Evolutionary conservation across 2,888 invertebrate genomes (phyloP).

Genomic region (Phaonia tiefii): DNA sequence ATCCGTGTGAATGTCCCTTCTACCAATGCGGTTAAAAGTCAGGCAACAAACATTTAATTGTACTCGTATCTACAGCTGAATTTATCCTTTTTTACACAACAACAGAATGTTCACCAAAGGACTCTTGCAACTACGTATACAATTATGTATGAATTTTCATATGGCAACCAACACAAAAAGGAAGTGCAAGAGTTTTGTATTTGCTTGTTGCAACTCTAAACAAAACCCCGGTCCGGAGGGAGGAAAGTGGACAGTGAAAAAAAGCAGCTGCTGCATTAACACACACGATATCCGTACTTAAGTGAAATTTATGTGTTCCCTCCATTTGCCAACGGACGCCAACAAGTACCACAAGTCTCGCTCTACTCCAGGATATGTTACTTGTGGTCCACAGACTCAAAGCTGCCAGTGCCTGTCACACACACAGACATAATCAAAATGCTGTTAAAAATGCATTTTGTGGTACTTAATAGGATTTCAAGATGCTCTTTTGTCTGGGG

Average conservation of each 20-base stretch:
- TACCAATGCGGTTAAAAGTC: constrained; percentile 37
- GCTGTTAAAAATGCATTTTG: neutral
- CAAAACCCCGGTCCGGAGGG: too few species aligned
- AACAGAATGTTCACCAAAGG: neutral
- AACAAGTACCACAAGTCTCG: constrained; percentile 19
- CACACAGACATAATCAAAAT: neutral
- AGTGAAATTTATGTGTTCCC: constrained; percentile 34
- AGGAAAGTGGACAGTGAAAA: neutral
- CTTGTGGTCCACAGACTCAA: neutral
- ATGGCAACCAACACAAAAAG: constrained; percentile 3
- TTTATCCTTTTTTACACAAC: neutral
- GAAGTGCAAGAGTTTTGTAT: constrained; percentile 46
- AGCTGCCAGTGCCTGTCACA: neutral
- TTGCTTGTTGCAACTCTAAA: neutral
- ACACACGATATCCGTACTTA: constrained; percentile 23
- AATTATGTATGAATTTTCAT: neutral
- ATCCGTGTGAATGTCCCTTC: neutral
- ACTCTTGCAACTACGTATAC: neutral
- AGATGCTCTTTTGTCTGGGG: constrained; percentile 25
- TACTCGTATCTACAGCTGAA: constrained; percentile 3
- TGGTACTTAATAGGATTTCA: constrained; percentile 16
- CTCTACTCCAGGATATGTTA: constrained; percentile 18
- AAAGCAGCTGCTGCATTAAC: constrained; percentile 21
- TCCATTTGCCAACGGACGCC: constrained; percentile 19
- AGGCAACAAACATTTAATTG: constrained; percentile 22